Percentiles rank a stretch among this genome's conserved stretches.
phyloP scores from a whole-genome alignment of 2,888 invertebrate species.

The Cinara cedri region DNA sequence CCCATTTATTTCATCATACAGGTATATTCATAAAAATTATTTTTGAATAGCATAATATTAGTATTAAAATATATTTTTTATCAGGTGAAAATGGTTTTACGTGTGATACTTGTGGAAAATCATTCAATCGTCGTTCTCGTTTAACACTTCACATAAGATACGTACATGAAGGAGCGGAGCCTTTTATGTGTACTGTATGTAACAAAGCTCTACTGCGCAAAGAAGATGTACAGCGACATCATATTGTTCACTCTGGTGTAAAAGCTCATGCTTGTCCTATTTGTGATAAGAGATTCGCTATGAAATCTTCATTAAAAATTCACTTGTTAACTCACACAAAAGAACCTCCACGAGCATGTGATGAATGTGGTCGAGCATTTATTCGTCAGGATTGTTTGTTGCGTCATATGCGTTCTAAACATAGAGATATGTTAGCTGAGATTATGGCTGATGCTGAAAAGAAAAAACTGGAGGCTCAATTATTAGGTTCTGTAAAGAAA shows the following conservation, averaged over 20 bases:
- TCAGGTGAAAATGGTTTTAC: constrained; percentile 70
- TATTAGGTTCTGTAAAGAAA: constrained; percentile 62
- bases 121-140: constrained; percentile 66
- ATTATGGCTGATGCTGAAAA: constrained; percentile 70
- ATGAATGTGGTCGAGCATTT: constrained; percentile 79
- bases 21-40: constrained; percentile 61
- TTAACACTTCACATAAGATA: constrained; percentile 67
- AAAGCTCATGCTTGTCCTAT: constrained; percentile 65
- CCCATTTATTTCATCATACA: constrained; percentile 78
- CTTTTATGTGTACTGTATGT: constrained; percentile 68
- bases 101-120: constrained; percentile 69
- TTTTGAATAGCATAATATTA: not conserved
- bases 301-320: constrained; percentile 73
- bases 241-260: constrained; percentile 68
- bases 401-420: constrained; percentile 76
- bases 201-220: constrained; percentile 69
- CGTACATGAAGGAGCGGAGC: constrained; percentile 70
- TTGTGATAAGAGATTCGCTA: constrained; percentile 73
- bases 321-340: constrained; percentile 74
- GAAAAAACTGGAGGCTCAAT: constrained; percentile 65
- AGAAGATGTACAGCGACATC: constrained; percentile 70
- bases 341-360: constrained; percentile 77
- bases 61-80: constrained; percentile 7
- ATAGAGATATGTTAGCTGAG: constrained; percentile 72
- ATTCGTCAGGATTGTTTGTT: constrained; percentile 79